These are phyloP conservation scores for Sycophila sp. DNA, from an alignment of 1,140 invertebrate genomes.

Conservation along the genomic window DNA sequence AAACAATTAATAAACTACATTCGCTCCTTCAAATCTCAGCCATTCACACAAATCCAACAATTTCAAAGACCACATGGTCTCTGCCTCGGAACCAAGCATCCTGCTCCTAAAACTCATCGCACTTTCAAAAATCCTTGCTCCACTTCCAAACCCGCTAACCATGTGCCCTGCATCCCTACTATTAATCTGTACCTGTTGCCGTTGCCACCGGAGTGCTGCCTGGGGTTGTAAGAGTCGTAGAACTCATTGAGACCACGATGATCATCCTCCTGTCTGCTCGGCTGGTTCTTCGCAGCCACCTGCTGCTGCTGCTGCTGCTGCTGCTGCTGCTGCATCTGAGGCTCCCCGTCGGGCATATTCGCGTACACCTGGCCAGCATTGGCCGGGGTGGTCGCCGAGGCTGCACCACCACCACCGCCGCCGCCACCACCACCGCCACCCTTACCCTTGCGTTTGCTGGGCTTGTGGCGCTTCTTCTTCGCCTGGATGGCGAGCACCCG, in stretches of 20 bases:
- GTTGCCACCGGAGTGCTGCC: slow-evolving; percentile 47
- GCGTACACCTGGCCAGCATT: slow-evolving; percentile 56
- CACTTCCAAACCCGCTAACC: too few species aligned
- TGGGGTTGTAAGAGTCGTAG: too few species aligned
- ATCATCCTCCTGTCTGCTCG: slow-evolving; percentile 48
- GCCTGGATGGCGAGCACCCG: slow-evolving; percentile 87
- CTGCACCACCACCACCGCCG: too few species aligned
- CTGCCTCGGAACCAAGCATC: too few species aligned
- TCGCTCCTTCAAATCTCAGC: too few species aligned
- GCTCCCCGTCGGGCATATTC: not conserved
- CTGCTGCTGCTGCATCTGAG: not conserved
- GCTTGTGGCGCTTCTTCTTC: slow-evolving; percentile 89
- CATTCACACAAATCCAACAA: too few species aligned
- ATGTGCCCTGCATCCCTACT: too few species aligned
- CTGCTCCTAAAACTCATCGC: too few species aligned
- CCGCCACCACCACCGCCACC: slow-evolving; percentile 53
- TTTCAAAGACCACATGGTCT: too few species aligned
- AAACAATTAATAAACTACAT: too few species aligned
- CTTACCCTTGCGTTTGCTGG: slow-evolving; percentile 81
- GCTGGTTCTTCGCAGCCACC: slow-evolving; percentile 67
- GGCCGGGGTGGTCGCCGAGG: not conserved
- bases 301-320: slow-evolving; percentile 2
- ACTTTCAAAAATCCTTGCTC: too few species aligned
- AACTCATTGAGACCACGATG: too few species aligned
- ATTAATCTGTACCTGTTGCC: slow-evolving; percentile 57